Base-by-base conservation (phyloP, 2,113 vertebrate genomes). In the Aegotheles bennettii region DNA sequence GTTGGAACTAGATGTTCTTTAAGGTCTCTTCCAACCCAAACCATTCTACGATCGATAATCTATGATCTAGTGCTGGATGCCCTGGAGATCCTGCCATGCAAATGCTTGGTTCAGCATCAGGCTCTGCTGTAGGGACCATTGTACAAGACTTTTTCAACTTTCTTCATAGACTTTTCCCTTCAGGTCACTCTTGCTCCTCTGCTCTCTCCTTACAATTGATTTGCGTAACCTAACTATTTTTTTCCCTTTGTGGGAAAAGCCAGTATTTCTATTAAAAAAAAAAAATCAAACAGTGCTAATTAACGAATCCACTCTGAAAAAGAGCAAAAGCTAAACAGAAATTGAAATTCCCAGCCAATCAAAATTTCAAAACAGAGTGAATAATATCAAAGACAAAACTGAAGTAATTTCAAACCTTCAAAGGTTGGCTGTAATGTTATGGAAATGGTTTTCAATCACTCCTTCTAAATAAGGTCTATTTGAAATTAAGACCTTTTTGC, bases 391-490 rank as follows among this genome's bases (percentile, higher is more conserved):
- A 93, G 91, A 92, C 59, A 84, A 90, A 87, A 75, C 4, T 65
- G 47, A 81, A 81, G 57, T 61, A 45, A 93, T 94, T 89, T 89
- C 53, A 91, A 23, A 67, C 64, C 68, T 89, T 94, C 84, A 97
- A 95, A 97, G 80, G 56, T 25, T 67, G 50, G 50, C 89, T 48
- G 6, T 89, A 94, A 92, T 92, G 56, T 87, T 87, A 94, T 91
- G 93, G 95, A 95, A 95, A 85, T 89, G 35, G 74, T 87, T 95
- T 94, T 89, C 91, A 94, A 87, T 94, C 77, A 56, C n/a, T 73
- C 48, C 35, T 82, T n/a, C 77, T 87, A 89, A 95, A 89, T 57
- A 94, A 71, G 60, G 47, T 56, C 84, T 91, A 87, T 91, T 94
- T 93, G 57, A 96, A 97, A 95, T 94, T 89, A 94, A 82, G 80